Conservation (phyloP, 2,888 invertebrate genomes). For the Macrosiphum euphorbiae region DNA sequence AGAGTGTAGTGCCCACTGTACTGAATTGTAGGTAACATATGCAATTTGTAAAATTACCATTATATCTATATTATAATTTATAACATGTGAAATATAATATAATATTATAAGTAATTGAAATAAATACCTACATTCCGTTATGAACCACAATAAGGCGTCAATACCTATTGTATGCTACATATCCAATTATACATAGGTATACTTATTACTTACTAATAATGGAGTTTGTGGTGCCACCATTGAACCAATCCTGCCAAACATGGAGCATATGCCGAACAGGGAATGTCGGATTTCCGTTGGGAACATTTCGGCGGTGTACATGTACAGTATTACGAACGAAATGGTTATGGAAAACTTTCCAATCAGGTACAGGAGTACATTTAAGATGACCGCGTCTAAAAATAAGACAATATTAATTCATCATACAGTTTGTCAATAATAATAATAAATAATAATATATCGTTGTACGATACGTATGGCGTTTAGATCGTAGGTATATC, state of each 20-base stretch:
- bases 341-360: constrained; percentile 65
- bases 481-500: not conserved
- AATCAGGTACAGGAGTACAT: constrained; percentile 62
- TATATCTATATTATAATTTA: not conserved
- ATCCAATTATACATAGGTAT: not conserved
- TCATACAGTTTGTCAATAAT: not conserved
- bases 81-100: not conserved
- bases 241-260: constrained; percentile 66
- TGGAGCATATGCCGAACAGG: constrained; percentile 65
- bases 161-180: not conserved
- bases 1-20: too few relatives aligned
- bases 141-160: not conserved
- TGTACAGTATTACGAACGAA: constrained; percentile 66
- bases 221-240: constrained; percentile 66
- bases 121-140: not conserved
- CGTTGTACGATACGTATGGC: too few relatives aligned
- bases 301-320: constrained; percentile 66
- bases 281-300: constrained; percentile 66
- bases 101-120: not conserved
- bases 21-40: too few relatives aligned
- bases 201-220: constrained; percentile 64
- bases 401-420: not conserved
- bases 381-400: constrained; percentile 33
- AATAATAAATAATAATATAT: not conserved
- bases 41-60: too few relatives aligned